phyloP scores from a whole-genome alignment of 2,113 vertebrate genomes.

The Corapipo altera region DNA sequence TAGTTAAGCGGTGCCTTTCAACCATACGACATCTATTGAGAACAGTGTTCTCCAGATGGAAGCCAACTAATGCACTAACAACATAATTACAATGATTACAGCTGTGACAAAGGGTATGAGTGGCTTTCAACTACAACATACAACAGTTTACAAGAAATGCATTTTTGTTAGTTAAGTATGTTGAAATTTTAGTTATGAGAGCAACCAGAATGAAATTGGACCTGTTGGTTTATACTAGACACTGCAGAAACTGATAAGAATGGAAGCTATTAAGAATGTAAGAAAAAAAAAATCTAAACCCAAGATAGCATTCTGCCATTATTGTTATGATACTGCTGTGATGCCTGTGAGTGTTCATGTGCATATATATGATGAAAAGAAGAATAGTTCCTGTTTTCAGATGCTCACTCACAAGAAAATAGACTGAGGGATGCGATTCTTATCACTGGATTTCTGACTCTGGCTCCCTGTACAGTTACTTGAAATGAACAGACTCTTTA shows the following conservation, averaged over 20 bases:
- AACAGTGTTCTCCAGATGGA: constrained; percentile 45
- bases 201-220: background rate
- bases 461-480: background rate
- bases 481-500: background rate
- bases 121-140: background rate
- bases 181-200: background rate
- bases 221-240: background rate
- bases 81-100: constrained; percentile 50
- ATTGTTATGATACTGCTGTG: background rate
- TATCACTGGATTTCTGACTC: background rate
- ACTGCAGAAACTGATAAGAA: background rate
- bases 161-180: constrained; percentile 17
- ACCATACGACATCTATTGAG: constrained; percentile 29
- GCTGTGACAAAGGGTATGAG: constrained; percentile 13
- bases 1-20: constrained; percentile 64
- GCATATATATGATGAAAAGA: background rate
- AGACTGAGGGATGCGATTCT: background rate
- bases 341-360: background rate
- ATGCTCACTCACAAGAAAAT: background rate
- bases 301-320: background rate
- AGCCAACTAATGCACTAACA: constrained; percentile 52
- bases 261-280: background rate
- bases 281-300: background rate
- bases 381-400: background rate
- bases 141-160: constrained; percentile 1